phyloP scores from a whole-genome alignment of 2,888 invertebrate genomes.

The Coleophora deauratella region DNA sequence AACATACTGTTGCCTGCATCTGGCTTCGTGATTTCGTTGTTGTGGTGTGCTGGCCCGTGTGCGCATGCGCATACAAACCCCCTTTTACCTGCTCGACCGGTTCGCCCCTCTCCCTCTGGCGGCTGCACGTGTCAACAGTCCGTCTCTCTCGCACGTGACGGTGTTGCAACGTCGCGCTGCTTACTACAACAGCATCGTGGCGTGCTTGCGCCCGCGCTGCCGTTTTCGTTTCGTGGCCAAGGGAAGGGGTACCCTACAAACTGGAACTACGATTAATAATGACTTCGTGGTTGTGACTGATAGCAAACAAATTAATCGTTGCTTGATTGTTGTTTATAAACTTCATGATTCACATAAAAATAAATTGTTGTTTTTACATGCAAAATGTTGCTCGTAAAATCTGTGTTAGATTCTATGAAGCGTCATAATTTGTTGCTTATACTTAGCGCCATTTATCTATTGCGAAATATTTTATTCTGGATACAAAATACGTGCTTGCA shows the following conservation, averaged over 20 bases:
- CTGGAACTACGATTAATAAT: not conserved
- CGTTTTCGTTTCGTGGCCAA: slow-evolving; percentile 8
- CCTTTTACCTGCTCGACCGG: slow-evolving; percentile 44
- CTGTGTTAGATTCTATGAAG: too few species aligned
- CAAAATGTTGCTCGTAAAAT: too few species aligned
- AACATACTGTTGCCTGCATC: slow-evolving; percentile 30
- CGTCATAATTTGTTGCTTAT: too few species aligned
- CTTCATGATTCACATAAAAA: too few species aligned
- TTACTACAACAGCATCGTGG: slow-evolving; percentile 4
- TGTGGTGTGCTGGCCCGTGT: slow-evolving; percentile 14
- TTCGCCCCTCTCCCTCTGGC: slow-evolving; percentile 26
- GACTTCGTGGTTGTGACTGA: too few species aligned
- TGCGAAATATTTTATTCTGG: too few species aligned
- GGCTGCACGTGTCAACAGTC: slow-evolving; percentile 19
- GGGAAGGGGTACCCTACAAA: not conserved
- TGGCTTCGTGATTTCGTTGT: slow-evolving; percentile 40
- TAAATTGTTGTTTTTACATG: too few species aligned
- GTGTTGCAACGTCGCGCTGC: slow-evolving; percentile 9
- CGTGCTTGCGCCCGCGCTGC: slow-evolving; percentile 23
- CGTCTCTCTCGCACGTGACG: slow-evolving; percentile 22
- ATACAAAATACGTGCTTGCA: too few species aligned
- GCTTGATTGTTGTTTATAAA: too few species aligned
- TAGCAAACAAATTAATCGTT: too few species aligned
- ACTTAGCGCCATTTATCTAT: too few species aligned
- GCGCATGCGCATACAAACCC: slow-evolving; percentile 21